These are phyloP conservation scores for Enteromius treurensis DNA, from an alignment of 2,797 vertebrate genomes.

Conservation along the genomic window DNA sequence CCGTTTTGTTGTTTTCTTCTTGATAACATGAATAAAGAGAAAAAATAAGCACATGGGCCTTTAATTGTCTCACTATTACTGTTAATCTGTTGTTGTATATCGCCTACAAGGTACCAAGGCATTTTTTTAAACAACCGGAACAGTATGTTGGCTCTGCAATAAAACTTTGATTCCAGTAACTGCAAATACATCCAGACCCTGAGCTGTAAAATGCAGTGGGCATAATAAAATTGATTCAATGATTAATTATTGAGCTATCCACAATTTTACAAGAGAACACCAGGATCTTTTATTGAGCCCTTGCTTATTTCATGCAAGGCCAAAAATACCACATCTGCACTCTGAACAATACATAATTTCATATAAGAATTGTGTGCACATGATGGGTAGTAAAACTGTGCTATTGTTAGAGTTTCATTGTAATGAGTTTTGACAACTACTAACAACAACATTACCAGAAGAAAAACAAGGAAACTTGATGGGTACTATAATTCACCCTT, in stretches of 20 bases:
- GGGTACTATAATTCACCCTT: neutral
- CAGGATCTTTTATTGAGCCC: constrained; percentile 63
- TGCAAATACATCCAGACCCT: constrained; percentile 59
- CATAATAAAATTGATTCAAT: constrained; percentile 70
- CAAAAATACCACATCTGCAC: constrained; percentile 64
- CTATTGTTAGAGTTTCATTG: constrained; percentile 51
- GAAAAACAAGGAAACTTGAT: constrained; percentile 3
- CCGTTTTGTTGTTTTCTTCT: constrained; percentile 40
- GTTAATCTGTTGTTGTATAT: constrained; percentile 50
- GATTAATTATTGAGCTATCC: constrained; percentile 71
- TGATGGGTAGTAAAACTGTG: constrained; percentile 20
- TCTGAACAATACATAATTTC: constrained; percentile 61
- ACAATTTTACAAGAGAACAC: constrained; percentile 69
- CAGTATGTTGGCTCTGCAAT: constrained; percentile 48
- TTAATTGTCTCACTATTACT: constrained; percentile 49
- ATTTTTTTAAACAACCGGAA: constrained; percentile 47
- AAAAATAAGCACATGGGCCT: constrained; percentile 35
- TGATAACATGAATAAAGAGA: constrained; percentile 11
- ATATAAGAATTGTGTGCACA: constrained; percentile 54
- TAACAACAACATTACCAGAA: constrained; percentile 27
- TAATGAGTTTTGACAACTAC: constrained; percentile 31
- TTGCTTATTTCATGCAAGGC: constrained; percentile 65
- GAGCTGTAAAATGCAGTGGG: constrained; percentile 68
- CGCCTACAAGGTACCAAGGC: constrained; percentile 35
- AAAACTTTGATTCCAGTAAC: constrained; percentile 57